A percentile compares a stretch with the other conserved stretches of the same genome.
These are phyloP conservation scores for Euura lappo DNA, from an alignment of 1,140 invertebrate genomes.

Conservation along the genomic window DNA sequence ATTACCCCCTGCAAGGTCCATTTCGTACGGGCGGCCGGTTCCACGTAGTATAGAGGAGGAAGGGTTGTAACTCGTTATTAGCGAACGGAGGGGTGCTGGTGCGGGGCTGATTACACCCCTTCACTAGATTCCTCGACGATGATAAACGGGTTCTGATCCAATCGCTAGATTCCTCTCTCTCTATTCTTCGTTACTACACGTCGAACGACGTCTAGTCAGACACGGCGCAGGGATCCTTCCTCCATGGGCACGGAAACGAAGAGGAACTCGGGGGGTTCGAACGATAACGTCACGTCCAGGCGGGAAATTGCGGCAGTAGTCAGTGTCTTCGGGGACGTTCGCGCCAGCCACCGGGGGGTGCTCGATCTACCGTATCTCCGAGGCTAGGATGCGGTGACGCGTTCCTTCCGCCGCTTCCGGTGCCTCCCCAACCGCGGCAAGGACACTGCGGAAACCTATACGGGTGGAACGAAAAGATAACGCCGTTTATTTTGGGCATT, in stretches of 20 bases:
- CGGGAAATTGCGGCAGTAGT: background rate
- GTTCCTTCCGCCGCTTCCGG: constrained; percentile 3
- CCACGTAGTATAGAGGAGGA: constrained; percentile 17
- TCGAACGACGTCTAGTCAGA: too few relatives aligned
- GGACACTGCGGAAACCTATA: constrained; percentile 36
- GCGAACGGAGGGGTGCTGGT: constrained; percentile 32
- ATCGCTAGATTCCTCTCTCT: constrained; percentile 26
- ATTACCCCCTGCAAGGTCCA: constrained; percentile 40
- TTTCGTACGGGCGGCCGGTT: background rate
- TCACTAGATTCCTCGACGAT: constrained; percentile 46
- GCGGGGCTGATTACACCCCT: constrained; percentile 48
- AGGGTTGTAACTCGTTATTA: constrained; percentile 58
- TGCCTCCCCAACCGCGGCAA: background rate
- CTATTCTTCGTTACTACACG: background rate
- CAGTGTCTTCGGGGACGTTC: background rate
- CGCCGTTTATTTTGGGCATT: constrained; percentile 54
- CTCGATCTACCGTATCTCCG: constrained; percentile 4
- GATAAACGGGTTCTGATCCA: constrained; percentile 49
- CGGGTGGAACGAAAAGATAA: constrained; percentile 58
- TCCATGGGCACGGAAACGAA: too few relatives aligned
- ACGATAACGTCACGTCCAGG: background rate
- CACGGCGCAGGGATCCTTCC: too few relatives aligned
- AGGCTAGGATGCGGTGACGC: constrained; percentile 1
- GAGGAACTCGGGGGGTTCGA: background rate
- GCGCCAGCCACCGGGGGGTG: background rate